Percentiles rank a stretch among this genome's conserved stretches.
Evolutionary conservation across 1,140 invertebrate species (phyloP).

Genomic region (Drosophila saltans): DNA sequence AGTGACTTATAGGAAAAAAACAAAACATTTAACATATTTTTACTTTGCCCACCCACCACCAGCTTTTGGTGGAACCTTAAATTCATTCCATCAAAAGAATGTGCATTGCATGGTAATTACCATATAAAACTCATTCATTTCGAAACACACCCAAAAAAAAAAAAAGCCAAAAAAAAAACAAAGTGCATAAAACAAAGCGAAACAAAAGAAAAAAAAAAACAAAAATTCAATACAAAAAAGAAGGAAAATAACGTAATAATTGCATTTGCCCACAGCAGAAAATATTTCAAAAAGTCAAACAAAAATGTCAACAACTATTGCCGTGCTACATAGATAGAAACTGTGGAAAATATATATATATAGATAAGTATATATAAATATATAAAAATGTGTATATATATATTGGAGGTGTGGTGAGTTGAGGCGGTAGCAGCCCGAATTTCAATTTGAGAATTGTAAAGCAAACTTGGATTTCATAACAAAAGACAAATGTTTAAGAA

Average conservation of each 20-base stretch:
- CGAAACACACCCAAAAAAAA: slow-evolving; percentile 51
- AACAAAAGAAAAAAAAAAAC: slow-evolving; percentile 43
- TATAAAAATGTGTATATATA: no score
- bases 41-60: slow-evolving; percentile 40
- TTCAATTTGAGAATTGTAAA: slow-evolving; percentile 26
- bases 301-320: slow-evolving; percentile 70
- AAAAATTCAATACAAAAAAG: slow-evolving; percentile 16
- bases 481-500: no score
- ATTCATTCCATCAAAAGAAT: slow-evolving; percentile 48
- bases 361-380: not conserved
- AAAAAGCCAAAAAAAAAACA: slow-evolving; percentile 38
- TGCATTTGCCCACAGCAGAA: slow-evolving; percentile 42
- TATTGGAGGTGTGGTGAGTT: not conserved
- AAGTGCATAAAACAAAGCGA: slow-evolving; percentile 20
- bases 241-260: slow-evolving; percentile 48
- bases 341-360: slow-evolving; percentile 23
- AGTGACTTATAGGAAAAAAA: not conserved
- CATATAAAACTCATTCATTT: slow-evolving; percentile 70
- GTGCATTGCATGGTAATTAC: slow-evolving; percentile 56
- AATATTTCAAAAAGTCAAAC: slow-evolving; percentile 72
- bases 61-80: slow-evolving; percentile 1
- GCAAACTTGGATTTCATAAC: not conserved
- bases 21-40: slow-evolving; percentile 17
- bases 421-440: not conserved
- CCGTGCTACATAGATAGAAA: slow-evolving; percentile 5